phyloP scores from a whole-genome alignment of 2,113 vertebrate species.

The Catharus fuscescens region DNA sequence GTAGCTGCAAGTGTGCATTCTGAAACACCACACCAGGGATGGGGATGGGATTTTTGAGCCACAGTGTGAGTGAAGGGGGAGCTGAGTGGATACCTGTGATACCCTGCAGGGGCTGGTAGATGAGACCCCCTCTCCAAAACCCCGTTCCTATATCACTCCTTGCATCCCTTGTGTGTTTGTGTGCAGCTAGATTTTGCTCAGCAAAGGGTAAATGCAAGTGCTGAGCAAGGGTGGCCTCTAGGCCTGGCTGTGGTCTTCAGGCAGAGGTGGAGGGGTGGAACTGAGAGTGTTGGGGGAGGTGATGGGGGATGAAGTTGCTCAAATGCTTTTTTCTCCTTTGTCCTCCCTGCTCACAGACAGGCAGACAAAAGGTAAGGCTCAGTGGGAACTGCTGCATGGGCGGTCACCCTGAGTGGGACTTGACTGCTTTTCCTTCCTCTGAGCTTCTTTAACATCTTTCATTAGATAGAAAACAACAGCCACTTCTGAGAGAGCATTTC shows the following conservation, averaged over 20 bases:
- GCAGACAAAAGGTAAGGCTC: slow-evolving; percentile 76
- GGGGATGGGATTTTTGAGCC: not conserved
- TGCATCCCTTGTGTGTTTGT: rapidly evolving
- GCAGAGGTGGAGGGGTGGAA: not conserved
- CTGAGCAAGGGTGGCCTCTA: not conserved
- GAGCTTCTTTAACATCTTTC: not conserved
- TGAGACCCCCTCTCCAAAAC: not conserved
- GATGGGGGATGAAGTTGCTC: not conserved
- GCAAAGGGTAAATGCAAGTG: rapidly evolving
- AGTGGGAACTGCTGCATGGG: rapidly evolving
- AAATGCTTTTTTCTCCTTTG: slow-evolving; percentile 14
- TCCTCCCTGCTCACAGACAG: slow-evolving; percentile 73
- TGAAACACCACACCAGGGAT: rapidly evolving
- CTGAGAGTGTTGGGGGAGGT: not conserved
- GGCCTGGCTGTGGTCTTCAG: not conserved
- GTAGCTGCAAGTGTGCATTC: rapidly evolving
- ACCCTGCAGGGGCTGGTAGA: not conserved
- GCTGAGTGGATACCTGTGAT: not conserved
- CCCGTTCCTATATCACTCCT: rapidly evolving
- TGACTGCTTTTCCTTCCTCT: not conserved
- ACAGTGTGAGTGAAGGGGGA: not conserved
- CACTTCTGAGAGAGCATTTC: not conserved
- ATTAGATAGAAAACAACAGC: not conserved
- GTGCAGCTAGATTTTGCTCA: not conserved
- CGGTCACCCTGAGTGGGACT: not conserved